Evolutionary conservation across 2,113 vertebrate species (phyloP), one percentile per base, ranked within the genome.

Genomic region (Pogonocichla stellata): DNA sequence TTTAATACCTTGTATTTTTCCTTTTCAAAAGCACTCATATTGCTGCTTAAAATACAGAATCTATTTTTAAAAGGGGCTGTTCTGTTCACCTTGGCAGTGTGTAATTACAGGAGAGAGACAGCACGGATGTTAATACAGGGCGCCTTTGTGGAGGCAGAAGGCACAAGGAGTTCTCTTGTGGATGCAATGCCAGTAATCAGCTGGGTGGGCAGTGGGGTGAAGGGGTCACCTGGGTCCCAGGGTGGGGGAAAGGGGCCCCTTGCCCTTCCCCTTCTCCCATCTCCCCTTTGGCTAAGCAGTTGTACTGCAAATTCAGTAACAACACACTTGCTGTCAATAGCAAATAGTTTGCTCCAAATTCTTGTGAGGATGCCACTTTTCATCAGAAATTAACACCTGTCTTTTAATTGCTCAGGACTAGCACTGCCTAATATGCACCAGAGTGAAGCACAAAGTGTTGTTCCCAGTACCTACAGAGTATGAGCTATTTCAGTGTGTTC

Each of bases 41-140:
- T 83, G 92, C 85, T 93, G 64, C 64, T 94, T 88, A 95, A 95
- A 97, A 95, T 91, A 96, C 73, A 66, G 62, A 60, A 86, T 70
- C 47, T 71, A 40, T 42, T 66, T 23, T 61, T 71, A 47, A 33
- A 84, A 72, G 48, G 75, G 54, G n/a, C 50, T 4, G 3, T 60
- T 90, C 79, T 92, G 82, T 90, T 96, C 60, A 0, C 88, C 40
- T 93, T 91, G 82, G 81, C 81, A 93, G 70, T 5, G 26, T 85
- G 62, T 45, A 94, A 93, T 93, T 95, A 86, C 1, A 12, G 67
- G 51, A 92, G 60, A 58, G 47, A 66, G 88, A 70, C 77, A 75
- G 48, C 1, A 0, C 0, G 1, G 64, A 47, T 67, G 26, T 90
- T 83, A 90, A 77, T 86, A 70, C 81, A 90, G 88, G 70, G 42